Evolutionary conservation across 2,888 invertebrate genomes (phyloP).

Genomic region (Pristionchus maxplancki): DNA sequence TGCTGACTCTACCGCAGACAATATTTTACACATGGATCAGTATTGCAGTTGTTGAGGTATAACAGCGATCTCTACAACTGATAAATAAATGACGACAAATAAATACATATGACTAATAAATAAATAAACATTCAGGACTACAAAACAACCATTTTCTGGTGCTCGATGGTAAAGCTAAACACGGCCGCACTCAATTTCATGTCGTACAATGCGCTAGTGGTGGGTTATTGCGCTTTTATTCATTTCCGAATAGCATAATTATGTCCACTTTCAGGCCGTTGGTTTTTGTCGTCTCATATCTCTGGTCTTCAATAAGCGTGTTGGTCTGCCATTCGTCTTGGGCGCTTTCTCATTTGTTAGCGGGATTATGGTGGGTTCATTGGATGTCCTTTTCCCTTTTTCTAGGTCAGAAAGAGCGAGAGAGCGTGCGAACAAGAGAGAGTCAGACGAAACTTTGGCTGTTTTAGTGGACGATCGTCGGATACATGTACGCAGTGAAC

Average conservation of each 20-base stretch:
- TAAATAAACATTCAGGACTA: neutral
- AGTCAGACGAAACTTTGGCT: too few relatives aligned
- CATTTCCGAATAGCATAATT: neutral
- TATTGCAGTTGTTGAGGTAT: neutral
- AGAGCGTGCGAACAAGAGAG: too few relatives aligned
- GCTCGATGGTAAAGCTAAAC: neutral
- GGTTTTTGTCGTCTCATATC: neutral
- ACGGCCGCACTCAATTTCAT: constrained; percentile 20
- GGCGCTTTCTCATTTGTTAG: neutral
- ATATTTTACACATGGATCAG: constrained; percentile 12
- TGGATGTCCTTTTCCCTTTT: too few relatives aligned
- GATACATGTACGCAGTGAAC: neutral
- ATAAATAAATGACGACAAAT: neutral
- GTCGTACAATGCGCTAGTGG: constrained; percentile 3
- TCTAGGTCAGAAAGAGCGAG: too few relatives aligned
- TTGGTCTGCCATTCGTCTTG: neutral
- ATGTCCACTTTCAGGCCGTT: neutral
- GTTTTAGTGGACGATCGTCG: neutral
- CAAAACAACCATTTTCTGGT: constrained; percentile 18
- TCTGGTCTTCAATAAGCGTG: neutral
- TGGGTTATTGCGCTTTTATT: neutral
- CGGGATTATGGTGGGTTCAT: neutral
- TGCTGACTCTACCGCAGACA: constrained; percentile 30
- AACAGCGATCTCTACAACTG: neutral
- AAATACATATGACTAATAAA: neutral